Percentiles rank a stretch among this genome's conserved stretches.
Conservation (phyloP, 2,888 invertebrate genomes). For the Drosophila setosimentum region DNA sequence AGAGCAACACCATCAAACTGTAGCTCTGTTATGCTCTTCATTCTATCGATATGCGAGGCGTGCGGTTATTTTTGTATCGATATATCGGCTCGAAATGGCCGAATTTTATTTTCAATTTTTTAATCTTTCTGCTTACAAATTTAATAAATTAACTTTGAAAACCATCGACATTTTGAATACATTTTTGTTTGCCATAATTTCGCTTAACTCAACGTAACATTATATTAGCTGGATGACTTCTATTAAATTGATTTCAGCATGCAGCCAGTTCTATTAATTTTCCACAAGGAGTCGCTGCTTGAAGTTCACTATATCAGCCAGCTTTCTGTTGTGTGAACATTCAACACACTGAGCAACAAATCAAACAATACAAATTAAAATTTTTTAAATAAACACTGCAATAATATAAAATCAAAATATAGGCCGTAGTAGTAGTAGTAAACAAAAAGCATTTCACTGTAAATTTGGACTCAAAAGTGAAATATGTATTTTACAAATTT, state of each 20-base stretch:
- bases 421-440: background rate
- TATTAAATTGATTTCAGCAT: background rate
- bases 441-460: constrained; percentile 9
- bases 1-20: constrained; percentile 25
- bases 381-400: background rate
- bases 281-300: constrained; percentile 14
- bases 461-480: constrained; percentile 12
- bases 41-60: constrained; percentile 5
- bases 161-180: constrained; percentile 14
- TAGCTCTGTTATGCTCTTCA: constrained; percentile 22
- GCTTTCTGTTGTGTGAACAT: constrained; percentile 10
- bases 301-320: background rate
- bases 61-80: constrained; percentile 10
- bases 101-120: constrained; percentile 21
- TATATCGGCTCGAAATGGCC: background rate
- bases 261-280: background rate
- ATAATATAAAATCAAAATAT: background rate
- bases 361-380: background rate
- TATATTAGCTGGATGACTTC: background rate
- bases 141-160: constrained; percentile 1
- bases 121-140: background rate
- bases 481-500: constrained; percentile 16
- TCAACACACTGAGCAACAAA: constrained; percentile 26
- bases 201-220: background rate
- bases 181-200: background rate